Evolutionary conservation across 2,888 invertebrate genomes (phyloP).

Genomic region (Rutpela maculata): DNA sequence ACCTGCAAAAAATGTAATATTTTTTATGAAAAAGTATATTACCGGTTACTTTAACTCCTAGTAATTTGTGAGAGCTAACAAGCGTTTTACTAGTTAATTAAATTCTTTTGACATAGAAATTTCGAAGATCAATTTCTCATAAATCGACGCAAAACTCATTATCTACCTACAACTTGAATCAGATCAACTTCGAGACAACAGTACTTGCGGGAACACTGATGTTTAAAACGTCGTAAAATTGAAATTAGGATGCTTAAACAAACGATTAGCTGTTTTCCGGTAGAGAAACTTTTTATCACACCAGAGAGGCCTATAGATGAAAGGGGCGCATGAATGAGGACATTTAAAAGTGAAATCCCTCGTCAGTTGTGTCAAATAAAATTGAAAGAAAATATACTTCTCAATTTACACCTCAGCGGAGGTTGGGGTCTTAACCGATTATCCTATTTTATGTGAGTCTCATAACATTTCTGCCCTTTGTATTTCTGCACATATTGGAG

Average conservation of each 20-base stretch:
- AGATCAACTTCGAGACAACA: not conserved
- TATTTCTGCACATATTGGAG: not conserved
- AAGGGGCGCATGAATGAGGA: not conserved
- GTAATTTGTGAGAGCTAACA: no score
- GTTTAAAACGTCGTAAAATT: not conserved
- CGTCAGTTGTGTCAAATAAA: not conserved
- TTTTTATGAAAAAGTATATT: no score
- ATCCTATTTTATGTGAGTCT: not conserved
- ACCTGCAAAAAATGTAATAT: no score
- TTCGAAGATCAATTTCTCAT: no score
- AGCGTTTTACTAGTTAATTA: no score
- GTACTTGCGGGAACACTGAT: not conserved
- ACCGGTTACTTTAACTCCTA: no score
- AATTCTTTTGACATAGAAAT: no score
- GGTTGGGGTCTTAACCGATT: not conserved
- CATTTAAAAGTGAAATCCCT: not conserved
- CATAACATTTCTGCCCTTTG: not conserved
- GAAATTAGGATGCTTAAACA: conserved; percentile 2
- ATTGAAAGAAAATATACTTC: conserved; percentile 1
- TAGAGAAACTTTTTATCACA: conserved; percentile 1
- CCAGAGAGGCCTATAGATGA: not conserved
- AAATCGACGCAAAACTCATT: not conserved
- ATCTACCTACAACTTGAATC: not conserved
- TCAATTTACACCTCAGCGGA: not conserved
- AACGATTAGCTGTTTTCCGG: conserved; percentile 3